These are phyloP conservation scores for Otolemur garnettii DNA, from an alignment of 2,113 vertebrate genomes.

Conservation along the genomic window DNA sequence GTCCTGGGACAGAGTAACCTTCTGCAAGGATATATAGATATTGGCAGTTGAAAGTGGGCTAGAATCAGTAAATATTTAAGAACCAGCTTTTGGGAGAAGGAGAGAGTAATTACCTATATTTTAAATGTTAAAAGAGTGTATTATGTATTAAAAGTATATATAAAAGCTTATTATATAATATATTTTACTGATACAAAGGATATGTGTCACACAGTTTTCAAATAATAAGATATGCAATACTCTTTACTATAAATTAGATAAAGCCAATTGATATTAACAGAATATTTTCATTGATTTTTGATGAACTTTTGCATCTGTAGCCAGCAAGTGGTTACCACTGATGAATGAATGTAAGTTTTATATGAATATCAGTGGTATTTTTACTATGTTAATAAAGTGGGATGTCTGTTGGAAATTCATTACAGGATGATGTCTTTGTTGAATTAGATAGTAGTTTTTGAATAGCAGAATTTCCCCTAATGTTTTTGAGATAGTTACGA, in stretches of 20 bases:
- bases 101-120: background rate
- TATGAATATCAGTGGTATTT: background rate
- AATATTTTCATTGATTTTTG: background rate
- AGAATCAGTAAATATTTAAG: background rate
- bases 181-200: no score
- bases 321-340: background rate
- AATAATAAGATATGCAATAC: no score
- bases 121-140: background rate
- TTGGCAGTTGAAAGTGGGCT: background rate
- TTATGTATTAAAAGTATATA: background rate
- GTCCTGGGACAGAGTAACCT: background rate
- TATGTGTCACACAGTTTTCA: no score
- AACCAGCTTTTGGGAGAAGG: background rate
- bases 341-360: background rate
- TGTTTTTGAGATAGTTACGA: background rate
- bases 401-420: background rate
- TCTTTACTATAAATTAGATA: background rate
- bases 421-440: background rate
- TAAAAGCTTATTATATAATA: background rate
- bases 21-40: background rate
- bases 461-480: background rate
- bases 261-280: background rate
- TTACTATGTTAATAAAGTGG: background rate
- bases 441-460: background rate
- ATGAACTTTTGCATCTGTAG: background rate